Conservation (phyloP, 2,797 vertebrate species). For the Masticophis lateralis region DNA sequence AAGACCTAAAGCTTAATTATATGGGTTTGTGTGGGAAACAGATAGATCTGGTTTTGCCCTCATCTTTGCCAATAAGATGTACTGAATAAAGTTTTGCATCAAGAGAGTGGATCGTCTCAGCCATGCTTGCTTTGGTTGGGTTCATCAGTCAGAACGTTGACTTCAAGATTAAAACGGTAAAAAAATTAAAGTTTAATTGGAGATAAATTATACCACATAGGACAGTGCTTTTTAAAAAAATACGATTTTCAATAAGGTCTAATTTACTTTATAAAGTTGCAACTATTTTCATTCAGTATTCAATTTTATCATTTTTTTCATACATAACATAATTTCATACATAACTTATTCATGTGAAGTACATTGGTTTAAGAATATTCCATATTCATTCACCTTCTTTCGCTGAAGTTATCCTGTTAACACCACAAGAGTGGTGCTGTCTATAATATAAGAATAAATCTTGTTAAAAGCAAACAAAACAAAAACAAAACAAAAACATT, state of each 20-base stretch:
- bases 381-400: background rate
- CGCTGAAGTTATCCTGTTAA: background rate
- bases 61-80: too few species aligned
- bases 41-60: too few species aligned
- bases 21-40: too few species aligned
- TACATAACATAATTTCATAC: background rate
- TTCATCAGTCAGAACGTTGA: too few species aligned
- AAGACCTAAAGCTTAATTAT: too few species aligned
- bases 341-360: background rate
- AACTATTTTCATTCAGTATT: background rate
- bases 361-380: conserved; percentile 1
- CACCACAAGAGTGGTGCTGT: background rate
- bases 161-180: conserved; percentile 5
- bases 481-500: too few species aligned
- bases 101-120: too few species aligned
- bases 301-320: background rate
- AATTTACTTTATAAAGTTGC: background rate
- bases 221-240: background rate
- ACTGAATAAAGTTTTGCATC: too few species aligned
- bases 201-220: background rate
- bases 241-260: background rate
- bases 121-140: too few species aligned
- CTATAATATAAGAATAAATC: background rate
- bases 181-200: conserved; percentile 18
- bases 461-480: background rate